Evolutionary conservation across 2,797 vertebrate species (phyloP), one percentile per base, ranked within the genome.

Genomic region (Todus mexicanus): DNA sequence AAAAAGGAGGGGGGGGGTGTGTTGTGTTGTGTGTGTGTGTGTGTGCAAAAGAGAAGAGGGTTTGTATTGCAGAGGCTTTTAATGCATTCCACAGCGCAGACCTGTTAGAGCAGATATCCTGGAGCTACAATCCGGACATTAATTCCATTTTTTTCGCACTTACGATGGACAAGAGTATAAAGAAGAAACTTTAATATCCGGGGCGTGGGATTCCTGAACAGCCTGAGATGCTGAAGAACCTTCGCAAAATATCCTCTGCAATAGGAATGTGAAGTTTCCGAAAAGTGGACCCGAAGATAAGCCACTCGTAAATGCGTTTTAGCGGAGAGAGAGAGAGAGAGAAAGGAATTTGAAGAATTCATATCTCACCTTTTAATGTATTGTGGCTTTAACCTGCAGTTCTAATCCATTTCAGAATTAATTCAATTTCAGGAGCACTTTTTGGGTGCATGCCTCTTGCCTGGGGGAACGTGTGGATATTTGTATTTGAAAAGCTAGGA

Each of bases 141-240:
- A 83, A 91, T 93, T 95, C 66, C 22, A 48, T 96, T 91, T 95
- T 96, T 91, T 95, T 92, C 96, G 73, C 90, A 65, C 35, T 92
- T 94, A 42, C 53, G 90, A 87, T 92, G 91, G 86, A 89, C 95
- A 87, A 42, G 84, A 88, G 84, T 96, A 94, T 96, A 94, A 97
- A 97, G 97, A 97, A 96, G 96, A 97, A 97, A 98, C 97, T 98
- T 97, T 97, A 91, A 97, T 97, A 95, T 94, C 96, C 88, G 72
- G 90, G 93, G 86, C 96, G 92, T 93, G 96, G 84, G 95, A 93
- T 96, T 96, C 93, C 54, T 93, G 82, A 65, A 95, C 96, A 37
- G 57, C 90, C 80, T 75, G 31, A 89, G 93, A 96, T 95, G 84
- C 92, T 91, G 96, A 97, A 97, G 97, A 96, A 90, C 78, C 75